Base-by-base conservation (phyloP, 2,113 vertebrate genomes). In the rabbit (Oryctolagus cuniculus) region DNA sequence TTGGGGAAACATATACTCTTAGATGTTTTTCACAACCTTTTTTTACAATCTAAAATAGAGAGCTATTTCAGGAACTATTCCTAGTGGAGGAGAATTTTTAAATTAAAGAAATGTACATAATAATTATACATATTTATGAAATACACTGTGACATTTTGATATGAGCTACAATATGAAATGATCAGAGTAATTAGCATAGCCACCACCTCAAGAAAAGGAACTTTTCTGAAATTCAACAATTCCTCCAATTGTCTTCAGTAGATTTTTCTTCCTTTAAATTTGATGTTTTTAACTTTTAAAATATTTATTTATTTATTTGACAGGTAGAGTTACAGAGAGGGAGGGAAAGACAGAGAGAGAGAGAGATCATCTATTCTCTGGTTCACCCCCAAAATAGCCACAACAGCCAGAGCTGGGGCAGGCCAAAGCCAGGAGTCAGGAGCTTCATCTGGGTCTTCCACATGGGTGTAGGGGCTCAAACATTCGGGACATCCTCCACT, bases 261-360 rank as follows among this genome's bases (percentile, higher is more conserved):
- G 8, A 31, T 34, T 93, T 94, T 94, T 93, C 55, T 69, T 85
- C 75, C 83, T 44, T 73, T 21, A 77, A 94, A 79, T 66, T 51
- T 44, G 44, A 44, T 44, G 7, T 44, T 44, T 44, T 44, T 44
- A 44, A 44, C 44, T 44, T 44, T 44, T 44, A 44, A 44, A 44
- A 44, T 44, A 44, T 44, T 44, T 44, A 44, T 44, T 44, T 44
- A 44, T 8, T 44, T 44, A 44, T 44, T 44, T 44, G 44, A 44
- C 44, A 44, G 7, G 44, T 6, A 44, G 44, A 44, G 44, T 44
- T 44, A 44, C 44, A 44, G 44, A 44, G 44, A 44, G 44, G 44
- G 44, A 44, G 44, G 44, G 44, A 44, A 44, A 44, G 44, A 44
- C 44, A 44, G 44, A 44, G 44, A 44, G 44, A 38, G 44, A 38